Evolutionary conservation across 2,888 invertebrate species (phyloP).

Genomic region (Lydus trimaculatus): DNA sequence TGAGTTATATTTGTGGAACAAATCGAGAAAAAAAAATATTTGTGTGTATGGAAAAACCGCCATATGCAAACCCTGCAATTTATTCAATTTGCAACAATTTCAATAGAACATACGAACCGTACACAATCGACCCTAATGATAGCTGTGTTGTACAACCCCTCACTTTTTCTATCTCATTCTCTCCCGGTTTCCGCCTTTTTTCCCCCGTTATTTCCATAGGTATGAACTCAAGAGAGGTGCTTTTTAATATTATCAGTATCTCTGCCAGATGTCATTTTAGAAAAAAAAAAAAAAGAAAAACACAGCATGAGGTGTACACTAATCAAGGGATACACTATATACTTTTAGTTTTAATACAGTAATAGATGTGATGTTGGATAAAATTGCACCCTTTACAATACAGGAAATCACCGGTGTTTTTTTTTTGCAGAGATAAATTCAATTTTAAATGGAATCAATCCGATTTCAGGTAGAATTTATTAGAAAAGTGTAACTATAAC

Average conservation of each 20-base stretch:
- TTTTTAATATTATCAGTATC: conserved; percentile 44
- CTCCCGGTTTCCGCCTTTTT: conserved; percentile 11
- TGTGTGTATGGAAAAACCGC: conserved; percentile 20
- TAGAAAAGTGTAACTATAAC: conserved; percentile 34
- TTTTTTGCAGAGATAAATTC: background rate
- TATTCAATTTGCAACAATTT: conserved; percentile 45
- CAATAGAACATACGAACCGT: conserved; percentile 28
- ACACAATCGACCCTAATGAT: conserved; percentile 28
- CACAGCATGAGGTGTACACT: conserved; percentile 39
- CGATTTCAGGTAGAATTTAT: conserved; percentile 13
- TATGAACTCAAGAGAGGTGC: conserved; percentile 25
- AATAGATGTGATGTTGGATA: background rate
- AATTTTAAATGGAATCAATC: conserved; percentile 4
- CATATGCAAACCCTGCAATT: conserved; percentile 39
- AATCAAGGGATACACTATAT: conserved; percentile 34
- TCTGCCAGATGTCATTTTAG: conserved; percentile 42
- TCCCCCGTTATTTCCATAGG: conserved; percentile 18
- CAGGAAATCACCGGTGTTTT: background rate
- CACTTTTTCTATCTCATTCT: background rate
- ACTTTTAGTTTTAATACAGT: conserved; percentile 8
- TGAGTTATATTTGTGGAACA: background rate
- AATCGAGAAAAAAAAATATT: background rate
- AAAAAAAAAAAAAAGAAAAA: conserved; percentile 27
- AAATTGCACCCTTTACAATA: conserved; percentile 8
- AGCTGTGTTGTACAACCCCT: conserved; percentile 19